These are phyloP conservation scores for Ennomos fuscantarius DNA, from an alignment of 2,888 invertebrate species.

Conservation along the genomic window DNA sequence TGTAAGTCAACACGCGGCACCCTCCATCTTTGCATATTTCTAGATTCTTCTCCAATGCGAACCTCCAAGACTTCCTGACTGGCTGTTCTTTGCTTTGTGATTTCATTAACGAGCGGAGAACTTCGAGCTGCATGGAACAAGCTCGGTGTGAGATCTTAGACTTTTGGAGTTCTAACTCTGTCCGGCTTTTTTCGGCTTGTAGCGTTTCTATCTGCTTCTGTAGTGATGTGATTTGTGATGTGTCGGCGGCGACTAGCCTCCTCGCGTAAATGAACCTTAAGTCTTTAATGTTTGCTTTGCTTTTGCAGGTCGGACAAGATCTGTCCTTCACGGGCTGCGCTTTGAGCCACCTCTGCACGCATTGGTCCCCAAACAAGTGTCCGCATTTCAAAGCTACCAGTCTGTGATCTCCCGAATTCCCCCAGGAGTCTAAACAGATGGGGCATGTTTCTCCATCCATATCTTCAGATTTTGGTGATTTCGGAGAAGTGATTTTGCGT, in stretches of 20 bases:
- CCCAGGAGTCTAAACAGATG: conserved; percentile 96
- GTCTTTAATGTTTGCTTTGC: conserved; percentile 88
- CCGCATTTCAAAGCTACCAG: conserved; percentile 96
- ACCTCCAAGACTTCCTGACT: conserved; percentile 62
- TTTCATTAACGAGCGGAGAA: conserved; percentile 60
- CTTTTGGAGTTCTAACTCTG: conserved; percentile 86
- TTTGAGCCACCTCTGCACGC: conserved; percentile 91
- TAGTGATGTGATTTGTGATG: conserved; percentile 89
- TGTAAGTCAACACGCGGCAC: conserved; percentile 92
- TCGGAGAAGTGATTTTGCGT: conserved; percentile 55
- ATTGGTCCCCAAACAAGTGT: conserved; percentile 94
- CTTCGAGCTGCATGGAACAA: conserved; percentile 61
- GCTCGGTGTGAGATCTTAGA: conserved; percentile 65
- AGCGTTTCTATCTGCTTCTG: conserved; percentile 86
- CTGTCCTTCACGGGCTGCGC: conserved; percentile 82
- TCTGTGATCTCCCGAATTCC: conserved; percentile 93
- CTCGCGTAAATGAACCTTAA: conserved; percentile 92
- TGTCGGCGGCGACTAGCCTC: conserved; percentile 91
- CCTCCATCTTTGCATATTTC: conserved; percentile 89
- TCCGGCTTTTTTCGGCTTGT: conserved; percentile 83
- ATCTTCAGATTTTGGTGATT: conserved; percentile 55
- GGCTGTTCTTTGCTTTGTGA: conserved; percentile 64
- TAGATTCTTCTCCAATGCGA: conserved; percentile 87
- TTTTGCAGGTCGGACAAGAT: conserved; percentile 95
- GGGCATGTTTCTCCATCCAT: conserved; percentile 91